Evolutionary conservation across 2,888 invertebrate species (phyloP), one percentile per base, ranked within the genome.

Genomic region (Endomychus coccineus): DNA sequence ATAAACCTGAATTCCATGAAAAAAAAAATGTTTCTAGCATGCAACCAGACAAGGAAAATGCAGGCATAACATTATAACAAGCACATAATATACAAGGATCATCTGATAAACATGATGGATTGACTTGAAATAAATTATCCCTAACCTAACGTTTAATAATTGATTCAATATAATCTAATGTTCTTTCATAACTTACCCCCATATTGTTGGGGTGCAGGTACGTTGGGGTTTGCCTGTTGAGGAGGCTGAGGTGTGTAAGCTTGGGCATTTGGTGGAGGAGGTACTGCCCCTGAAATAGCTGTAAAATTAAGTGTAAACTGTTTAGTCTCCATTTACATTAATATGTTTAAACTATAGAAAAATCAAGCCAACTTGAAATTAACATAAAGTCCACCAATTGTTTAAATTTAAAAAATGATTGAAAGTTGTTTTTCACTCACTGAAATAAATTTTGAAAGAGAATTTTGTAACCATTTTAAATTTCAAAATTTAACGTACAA

Each of bases 241-340:
- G 78, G 78, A 17, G 78, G 76, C 34, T 76, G 77, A 31, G 77
- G 78, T 46, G 77, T 71, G 68, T 74, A 78, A 6, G 77, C 74
- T 2, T 76, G 76, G 24, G 74, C 75, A 39, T 64, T 58, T 45
- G 74, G 72, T 34, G 74, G 77, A 61, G 58, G 62, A 42, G 61
- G 64, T 35, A 75, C 74, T 40, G 76, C 74, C 53, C 61, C 62
- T 47, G 65, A 66, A 50, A 65, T 57, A 40, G 64, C 61, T 62
- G 63, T 41, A 62, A 62, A 46, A 40, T 37, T 28, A 45, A 46
- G 39, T 27, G 29, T 14, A 34, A 25, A 1, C 16, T 12, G 30
- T 40, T 39, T 34, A 39, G 15, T 12, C 10, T 10, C 12, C 35
- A 42, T 39, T 16, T 38, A 39, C 42, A 42, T 24, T 29, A 32